Evolutionary conservation across 2,113 vertebrate species (phyloP).

Genomic region (Lipophrys pholis): DNA sequence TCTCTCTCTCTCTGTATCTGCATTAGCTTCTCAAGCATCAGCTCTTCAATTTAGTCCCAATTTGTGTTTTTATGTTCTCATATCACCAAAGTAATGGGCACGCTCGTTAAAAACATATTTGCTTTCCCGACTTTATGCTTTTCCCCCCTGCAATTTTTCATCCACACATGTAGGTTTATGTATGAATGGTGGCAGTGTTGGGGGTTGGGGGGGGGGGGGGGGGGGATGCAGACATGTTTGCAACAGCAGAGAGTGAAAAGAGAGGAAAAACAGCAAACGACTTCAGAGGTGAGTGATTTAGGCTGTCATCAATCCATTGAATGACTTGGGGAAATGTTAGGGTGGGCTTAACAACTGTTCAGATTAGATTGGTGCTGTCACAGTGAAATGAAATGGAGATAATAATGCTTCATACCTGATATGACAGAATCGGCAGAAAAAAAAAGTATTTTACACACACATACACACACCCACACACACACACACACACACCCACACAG

Average conservation of each 20-base stretch:
- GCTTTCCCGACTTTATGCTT: slow-evolving; percentile 78
- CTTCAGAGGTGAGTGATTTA: slow-evolving; percentile 63
- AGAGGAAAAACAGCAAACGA: slow-evolving; percentile 38
- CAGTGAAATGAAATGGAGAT: slow-evolving; percentile 66
- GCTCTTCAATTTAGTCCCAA: slow-evolving; percentile 78
- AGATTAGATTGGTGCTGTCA: slow-evolving; percentile 57
- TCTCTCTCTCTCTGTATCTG: slow-evolving; percentile 1
- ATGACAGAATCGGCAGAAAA: slow-evolving; percentile 56
- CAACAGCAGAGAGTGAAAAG: slow-evolving; percentile 17
- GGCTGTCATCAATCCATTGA: slow-evolving; percentile 63
- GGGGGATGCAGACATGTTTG: slow-evolving; percentile 28
- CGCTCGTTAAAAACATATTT: slow-evolving; percentile 85
- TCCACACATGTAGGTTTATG: slow-evolving; percentile 63
- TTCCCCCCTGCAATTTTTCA: slow-evolving; percentile 76
- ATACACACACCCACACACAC: background rate
- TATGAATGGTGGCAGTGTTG: slow-evolving; percentile 33
- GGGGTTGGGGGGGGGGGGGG: background rate
- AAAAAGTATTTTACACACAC: slow-evolving; percentile 21
- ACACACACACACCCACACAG: background rate
- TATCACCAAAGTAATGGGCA: slow-evolving; percentile 79
- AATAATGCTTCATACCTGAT: slow-evolving; percentile 65
- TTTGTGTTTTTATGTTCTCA: slow-evolving; percentile 79
- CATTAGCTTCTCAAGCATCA: slow-evolving; percentile 68
- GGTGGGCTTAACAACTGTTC: slow-evolving; percentile 67
- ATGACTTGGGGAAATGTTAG: slow-evolving; percentile 70